phyloP scores from a whole-genome alignment of 1,140 invertebrate species.

The Ceratina japonica region DNA sequence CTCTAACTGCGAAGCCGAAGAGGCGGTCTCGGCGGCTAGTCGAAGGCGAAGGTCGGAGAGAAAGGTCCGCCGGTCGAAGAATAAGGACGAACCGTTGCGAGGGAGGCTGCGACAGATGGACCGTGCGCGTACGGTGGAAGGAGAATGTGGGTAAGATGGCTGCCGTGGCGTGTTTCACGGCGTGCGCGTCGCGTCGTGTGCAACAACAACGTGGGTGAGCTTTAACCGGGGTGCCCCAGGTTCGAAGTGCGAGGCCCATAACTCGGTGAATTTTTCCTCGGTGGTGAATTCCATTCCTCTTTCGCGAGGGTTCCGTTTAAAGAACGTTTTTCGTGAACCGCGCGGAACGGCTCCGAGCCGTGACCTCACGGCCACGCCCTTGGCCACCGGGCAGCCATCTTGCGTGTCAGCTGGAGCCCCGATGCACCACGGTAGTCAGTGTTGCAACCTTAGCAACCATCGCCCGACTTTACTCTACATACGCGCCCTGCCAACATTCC shows the following conservation, averaged over 20 bases:
- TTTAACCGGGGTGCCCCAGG: conserved; percentile 42
- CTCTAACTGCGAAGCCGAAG: neutral
- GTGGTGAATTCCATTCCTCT: conserved; percentile 54
- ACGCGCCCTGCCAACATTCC: conserved; percentile 45
- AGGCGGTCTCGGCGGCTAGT: conserved; percentile 34
- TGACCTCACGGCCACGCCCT: conserved; percentile 74
- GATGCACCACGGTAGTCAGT: conserved; percentile 72
- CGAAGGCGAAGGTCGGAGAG: conserved; percentile 7
- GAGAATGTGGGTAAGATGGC: conserved; percentile 75
- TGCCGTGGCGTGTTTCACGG: conserved; percentile 55
- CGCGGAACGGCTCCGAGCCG: conserved; percentile 42
- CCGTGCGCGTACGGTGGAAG: conserved; percentile 63
- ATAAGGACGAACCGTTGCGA: conserved; percentile 27
- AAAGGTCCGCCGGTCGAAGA: neutral
- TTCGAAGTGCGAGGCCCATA: conserved; percentile 52
- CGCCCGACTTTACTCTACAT: conserved; percentile 27
- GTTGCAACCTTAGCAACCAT: conserved; percentile 63
- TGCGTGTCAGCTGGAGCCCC: conserved; percentile 62
- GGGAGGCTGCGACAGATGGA: conserved; percentile 66
- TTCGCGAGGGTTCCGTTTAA: conserved; percentile 17
- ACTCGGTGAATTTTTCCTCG: conserved; percentile 50
- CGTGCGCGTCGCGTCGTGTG: conserved; percentile 70
- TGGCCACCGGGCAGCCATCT: conserved; percentile 73
- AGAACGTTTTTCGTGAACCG: conserved; percentile 47
- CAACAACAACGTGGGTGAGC: conserved; percentile 47